These are phyloP conservation scores for Steinernema scapterisci DNA, from an alignment of 2,888 invertebrate genomes.

Conservation along the genomic window DNA sequence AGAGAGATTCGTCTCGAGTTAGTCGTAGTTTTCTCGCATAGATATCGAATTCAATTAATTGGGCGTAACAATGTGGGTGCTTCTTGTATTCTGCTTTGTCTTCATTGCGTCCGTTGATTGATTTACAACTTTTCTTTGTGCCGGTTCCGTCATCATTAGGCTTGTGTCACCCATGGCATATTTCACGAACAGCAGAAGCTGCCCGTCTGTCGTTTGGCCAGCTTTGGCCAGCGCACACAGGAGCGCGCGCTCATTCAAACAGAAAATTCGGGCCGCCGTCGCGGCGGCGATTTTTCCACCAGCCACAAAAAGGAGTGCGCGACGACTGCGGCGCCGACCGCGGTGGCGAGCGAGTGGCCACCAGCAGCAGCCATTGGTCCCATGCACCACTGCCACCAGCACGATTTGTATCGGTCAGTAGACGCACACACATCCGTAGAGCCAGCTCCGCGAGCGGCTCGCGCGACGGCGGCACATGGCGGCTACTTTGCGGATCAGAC, in stretches of 20 bases:
- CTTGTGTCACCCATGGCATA: too few species aligned
- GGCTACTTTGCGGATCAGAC: too few species aligned
- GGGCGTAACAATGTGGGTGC: too few species aligned
- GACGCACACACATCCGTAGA: background rate
- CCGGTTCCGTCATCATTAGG: background rate
- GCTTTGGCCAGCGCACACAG: too few species aligned
- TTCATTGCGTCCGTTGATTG: background rate
- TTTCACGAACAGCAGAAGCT: too few species aligned
- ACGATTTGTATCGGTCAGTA: background rate
- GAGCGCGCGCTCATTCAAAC: too few species aligned
- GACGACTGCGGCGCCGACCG: too few species aligned
- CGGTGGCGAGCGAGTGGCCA: background rate
- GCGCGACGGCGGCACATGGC: background rate
- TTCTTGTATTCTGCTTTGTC: background rate
- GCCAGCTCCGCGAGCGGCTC: background rate
- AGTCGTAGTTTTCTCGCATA: too few species aligned
- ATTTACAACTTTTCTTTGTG: background rate
- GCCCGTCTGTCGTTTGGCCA: too few species aligned
- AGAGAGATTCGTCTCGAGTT: too few species aligned
- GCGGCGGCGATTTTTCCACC: background rate
- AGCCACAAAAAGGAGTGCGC: slow-evolving; percentile 5
- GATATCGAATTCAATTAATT: too few species aligned
- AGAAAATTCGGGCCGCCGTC: background rate
- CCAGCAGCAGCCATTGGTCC: background rate
- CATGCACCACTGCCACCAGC: background rate